Evolutionary conservation across 2,113 vertebrate species (phyloP), one percentile per base, ranked within the genome.

Genomic region (Fulmarus glacialis): DNA sequence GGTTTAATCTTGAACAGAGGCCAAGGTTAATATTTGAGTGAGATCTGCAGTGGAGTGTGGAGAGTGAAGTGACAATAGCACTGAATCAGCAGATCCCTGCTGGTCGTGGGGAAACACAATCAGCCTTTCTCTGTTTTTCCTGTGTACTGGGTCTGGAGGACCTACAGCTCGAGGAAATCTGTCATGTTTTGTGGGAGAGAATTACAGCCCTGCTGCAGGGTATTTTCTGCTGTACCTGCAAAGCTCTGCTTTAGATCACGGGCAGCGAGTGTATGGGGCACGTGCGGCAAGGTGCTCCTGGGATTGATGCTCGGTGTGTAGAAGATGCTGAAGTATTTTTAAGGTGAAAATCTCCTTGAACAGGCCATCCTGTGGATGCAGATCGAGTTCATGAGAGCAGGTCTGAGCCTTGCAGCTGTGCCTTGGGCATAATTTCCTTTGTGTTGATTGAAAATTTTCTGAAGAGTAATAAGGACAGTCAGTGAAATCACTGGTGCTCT

Each of bases 1-100:
- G 42, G 8, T 47, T 96, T 66, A 52, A 52, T 24, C 68, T 78
- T 64, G 77, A 59, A n/a, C 10, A 50, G 47, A 62, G 78, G 93
- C 94, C 96, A 96, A 94, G 32, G 84, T 56, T 96, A 92, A 88
- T 93, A 90, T 94, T 95, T 93, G 72, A 68, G 64, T 52, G 52
- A 84, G 43, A 43, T 93, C 79, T 85, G 93, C 72, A 88, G 74
- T 40, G 27, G 67, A 66, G 66, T 50, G 47, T 91, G 71, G 84
- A 90, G 50, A 67, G 59, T 11, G 22, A 55, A 96, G 88, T 74
- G 83, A 74, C 91, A 85, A 77, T 50, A 88, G 89, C 48, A 77
- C 60, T 70, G 93, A 85, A 60, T 67, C 71, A 75, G 83, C 83
- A 79, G 74, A 78, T 94, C 82, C 78, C 63, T 3, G 2, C 60